phyloP scores from a whole-genome alignment of 2,113 vertebrate species.

The Australoheros scitulus region DNA sequence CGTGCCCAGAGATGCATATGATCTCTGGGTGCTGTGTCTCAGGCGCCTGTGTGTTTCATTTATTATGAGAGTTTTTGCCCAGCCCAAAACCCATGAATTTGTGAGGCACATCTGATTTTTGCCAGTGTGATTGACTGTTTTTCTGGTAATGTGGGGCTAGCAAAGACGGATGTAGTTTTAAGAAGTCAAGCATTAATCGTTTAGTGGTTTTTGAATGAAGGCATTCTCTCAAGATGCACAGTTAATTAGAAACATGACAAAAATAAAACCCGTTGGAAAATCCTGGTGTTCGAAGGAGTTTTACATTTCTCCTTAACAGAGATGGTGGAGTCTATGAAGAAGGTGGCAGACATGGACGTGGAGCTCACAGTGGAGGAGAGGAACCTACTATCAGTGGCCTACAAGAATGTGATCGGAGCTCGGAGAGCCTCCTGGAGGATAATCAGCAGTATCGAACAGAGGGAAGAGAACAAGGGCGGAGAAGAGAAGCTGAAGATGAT shows the following conservation, averaged over 20 bases:
- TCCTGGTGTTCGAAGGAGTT: background rate
- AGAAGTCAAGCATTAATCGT: background rate
- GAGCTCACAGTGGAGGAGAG: constrained; percentile 98
- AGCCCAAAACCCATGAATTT: background rate
- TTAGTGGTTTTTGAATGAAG: background rate
- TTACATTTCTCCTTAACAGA: constrained; percentile 77
- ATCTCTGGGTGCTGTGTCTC: background rate
- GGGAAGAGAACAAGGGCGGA: constrained; percentile 95
- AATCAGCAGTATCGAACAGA: constrained; percentile 99
- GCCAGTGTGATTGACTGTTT: background rate
- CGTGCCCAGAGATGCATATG: background rate
- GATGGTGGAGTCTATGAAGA: constrained; percentile 99
- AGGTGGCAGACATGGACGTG: constrained; percentile 93
- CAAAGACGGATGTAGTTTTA: background rate
- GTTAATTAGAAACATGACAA: background rate
- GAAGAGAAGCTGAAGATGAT: constrained; percentile 99
- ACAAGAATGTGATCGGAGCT: constrained; percentile 99
- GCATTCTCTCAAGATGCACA: background rate
- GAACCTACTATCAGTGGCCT: constrained; percentile 97
- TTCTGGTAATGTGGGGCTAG: background rate
- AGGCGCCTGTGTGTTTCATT: background rate
- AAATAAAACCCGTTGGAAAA: background rate
- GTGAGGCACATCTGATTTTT: background rate
- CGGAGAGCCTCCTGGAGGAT: constrained; percentile 99
- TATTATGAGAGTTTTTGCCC: background rate